Conservation (phyloP, 1,140 invertebrate species). For the Chironomus tepperi region DNA sequence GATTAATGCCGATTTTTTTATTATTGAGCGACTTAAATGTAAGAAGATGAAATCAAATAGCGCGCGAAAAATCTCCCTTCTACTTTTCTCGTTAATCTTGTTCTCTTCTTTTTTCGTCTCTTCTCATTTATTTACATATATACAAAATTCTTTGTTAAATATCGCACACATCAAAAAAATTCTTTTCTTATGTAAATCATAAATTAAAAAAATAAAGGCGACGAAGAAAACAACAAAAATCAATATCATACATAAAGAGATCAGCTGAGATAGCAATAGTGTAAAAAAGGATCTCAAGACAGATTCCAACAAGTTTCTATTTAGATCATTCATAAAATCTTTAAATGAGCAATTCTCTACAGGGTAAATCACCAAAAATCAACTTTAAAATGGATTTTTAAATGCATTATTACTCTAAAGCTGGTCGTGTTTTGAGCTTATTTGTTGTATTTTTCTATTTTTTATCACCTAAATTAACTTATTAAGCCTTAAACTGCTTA, state of each 20-base stretch:
- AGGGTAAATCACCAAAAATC: no score
- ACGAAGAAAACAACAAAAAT: neutral
- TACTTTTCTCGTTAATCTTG: slow-evolving; percentile 7
- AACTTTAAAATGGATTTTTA: no score
- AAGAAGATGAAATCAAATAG: neutral
- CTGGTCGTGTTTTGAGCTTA: no score
- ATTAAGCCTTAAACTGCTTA: no score
- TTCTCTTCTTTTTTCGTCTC: neutral
- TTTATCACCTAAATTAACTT: no score
- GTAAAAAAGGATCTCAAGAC: slow-evolving; percentile 1
- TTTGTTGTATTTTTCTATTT: no score
- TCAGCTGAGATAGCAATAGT: neutral
- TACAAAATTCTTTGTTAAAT: neutral
- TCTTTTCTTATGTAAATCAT: slow-evolving; percentile 2
- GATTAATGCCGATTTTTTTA: no score
- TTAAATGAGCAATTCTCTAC: no score
- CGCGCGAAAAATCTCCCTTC: neutral
- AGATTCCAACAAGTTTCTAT: slow-evolving; percentile 13
- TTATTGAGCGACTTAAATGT: no score
- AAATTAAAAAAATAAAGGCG: neutral
- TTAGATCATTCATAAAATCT: slow-evolving; percentile 1
- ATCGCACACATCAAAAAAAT: neutral
- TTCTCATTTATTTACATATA: neutral
- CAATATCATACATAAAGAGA: neutral
- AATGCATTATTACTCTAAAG: no score